These are phyloP conservation scores for Glareola pratincola DNA, from an alignment of 2,113 vertebrate species.

Conservation along the genomic window DNA sequence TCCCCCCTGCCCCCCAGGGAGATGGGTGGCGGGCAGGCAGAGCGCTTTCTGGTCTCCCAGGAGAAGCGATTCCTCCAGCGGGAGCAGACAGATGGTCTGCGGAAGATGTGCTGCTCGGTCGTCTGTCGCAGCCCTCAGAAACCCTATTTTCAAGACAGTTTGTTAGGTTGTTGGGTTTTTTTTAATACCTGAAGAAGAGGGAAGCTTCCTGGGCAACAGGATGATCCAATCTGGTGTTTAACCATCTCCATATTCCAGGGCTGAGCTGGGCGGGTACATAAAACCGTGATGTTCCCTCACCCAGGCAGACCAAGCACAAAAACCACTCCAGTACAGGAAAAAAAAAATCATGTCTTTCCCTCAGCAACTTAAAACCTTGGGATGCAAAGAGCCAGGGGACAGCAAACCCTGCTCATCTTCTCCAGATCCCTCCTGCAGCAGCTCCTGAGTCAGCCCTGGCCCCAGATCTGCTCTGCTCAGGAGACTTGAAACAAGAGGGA, in stretches of 20 bases:
- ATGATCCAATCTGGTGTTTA: neutral
- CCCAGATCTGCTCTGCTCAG: neutral
- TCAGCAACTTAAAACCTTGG: neutral
- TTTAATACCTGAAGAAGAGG: neutral
- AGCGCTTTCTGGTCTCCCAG: neutral
- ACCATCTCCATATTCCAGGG: neutral
- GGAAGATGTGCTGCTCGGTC: neutral
- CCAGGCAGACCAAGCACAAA: neutral
- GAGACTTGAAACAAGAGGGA: neutral
- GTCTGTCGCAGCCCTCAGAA: neutral
- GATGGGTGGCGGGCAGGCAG: neutral
- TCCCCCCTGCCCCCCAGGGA: neutral
- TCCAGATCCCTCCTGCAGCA: neutral
- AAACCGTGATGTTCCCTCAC: neutral
- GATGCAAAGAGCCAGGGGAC: neutral
- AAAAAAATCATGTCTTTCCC: neutral
- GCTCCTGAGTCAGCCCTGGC: neutral
- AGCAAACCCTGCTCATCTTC: accelerated
- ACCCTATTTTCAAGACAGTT: neutral
- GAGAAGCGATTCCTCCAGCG: accelerated
- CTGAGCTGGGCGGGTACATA: neutral
- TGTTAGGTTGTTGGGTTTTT: neutral
- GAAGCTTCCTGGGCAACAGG: neutral
- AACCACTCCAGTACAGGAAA: neutral
- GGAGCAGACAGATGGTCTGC: neutral